Conservation (phyloP, 2,888 invertebrate species). For the Archips crataeganus region DNA sequence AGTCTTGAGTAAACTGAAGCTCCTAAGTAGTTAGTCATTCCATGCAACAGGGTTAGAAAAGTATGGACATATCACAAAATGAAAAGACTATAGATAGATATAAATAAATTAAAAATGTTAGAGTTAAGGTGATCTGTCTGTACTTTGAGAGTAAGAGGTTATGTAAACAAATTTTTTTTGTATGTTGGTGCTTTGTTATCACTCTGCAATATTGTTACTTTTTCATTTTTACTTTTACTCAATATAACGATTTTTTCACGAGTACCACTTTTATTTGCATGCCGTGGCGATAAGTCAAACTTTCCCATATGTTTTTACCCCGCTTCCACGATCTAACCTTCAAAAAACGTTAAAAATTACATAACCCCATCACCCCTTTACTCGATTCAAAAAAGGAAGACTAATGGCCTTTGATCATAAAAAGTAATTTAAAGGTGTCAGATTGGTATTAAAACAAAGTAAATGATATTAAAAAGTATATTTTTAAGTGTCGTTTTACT, state of each 20-base stretch:
- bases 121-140: constrained; percentile 38
- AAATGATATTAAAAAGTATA: constrained; percentile 33
- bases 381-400: no score
- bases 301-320: no score
- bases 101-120: constrained; percentile 26
- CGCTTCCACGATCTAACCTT: no score
- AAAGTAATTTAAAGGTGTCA: background rate
- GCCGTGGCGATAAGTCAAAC: background rate
- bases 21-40: constrained; percentile 43
- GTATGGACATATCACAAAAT: constrained; percentile 41
- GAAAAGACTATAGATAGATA: constrained; percentile 35
- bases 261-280: background rate
- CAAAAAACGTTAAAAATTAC: no score
- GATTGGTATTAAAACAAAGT: background rate
- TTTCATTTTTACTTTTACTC: constrained; percentile 38
- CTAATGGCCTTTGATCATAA: background rate
- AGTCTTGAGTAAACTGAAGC: background rate
- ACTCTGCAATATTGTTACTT: constrained; percentile 30
- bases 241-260: constrained; percentile 39
- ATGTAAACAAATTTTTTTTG: constrained; percentile 21
- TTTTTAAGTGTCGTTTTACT: constrained; percentile 29
- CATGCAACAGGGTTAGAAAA: constrained; percentile 38
- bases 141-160: constrained; percentile 26
- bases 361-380: no score
- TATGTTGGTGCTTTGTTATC: constrained; percentile 39